Percentiles rank a stretch among this genome's conserved stretches.
Conservation (phyloP, 2,113 vertebrate species). For the Elephas maximus region DNA sequence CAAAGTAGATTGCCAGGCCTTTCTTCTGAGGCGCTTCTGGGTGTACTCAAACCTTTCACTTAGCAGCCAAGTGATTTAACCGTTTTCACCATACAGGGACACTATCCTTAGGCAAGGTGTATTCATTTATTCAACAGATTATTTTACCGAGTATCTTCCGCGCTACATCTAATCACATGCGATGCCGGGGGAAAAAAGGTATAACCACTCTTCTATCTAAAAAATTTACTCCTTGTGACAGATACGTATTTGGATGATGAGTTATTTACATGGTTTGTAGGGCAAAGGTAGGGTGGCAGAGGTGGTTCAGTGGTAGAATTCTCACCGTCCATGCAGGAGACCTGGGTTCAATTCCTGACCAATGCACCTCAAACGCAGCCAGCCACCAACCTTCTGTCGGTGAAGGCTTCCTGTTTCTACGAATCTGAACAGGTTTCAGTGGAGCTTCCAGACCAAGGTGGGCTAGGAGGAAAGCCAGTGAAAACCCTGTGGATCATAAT, state of each 20-base stretch:
- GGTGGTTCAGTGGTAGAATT: background rate
- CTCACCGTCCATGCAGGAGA: background rate
- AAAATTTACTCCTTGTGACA: background rate
- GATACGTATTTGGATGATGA: background rate
- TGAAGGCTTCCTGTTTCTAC: background rate
- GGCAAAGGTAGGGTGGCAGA: background rate
- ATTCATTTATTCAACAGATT: background rate
- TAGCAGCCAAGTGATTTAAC: background rate
- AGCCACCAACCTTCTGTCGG: background rate
- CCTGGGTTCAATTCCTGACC: background rate
- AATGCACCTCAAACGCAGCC: background rate
- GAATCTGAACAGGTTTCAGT: background rate
- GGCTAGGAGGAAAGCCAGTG: background rate
- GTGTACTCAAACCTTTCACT: background rate
- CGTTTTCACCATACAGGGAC: background rate
- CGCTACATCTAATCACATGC: background rate
- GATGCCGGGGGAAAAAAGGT: accelerated
- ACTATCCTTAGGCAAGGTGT: background rate
- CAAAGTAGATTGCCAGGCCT: background rate
- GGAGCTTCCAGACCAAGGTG: background rate
- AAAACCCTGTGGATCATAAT: background rate
- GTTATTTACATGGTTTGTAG: background rate
- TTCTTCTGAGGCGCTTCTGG: background rate
- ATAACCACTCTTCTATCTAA: background rate
- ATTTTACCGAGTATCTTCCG: background rate